Evolutionary conservation across 2,888 invertebrate genomes (phyloP), one percentile per base, ranked within the genome.

Genomic region (Noctua fimbriata): DNA sequence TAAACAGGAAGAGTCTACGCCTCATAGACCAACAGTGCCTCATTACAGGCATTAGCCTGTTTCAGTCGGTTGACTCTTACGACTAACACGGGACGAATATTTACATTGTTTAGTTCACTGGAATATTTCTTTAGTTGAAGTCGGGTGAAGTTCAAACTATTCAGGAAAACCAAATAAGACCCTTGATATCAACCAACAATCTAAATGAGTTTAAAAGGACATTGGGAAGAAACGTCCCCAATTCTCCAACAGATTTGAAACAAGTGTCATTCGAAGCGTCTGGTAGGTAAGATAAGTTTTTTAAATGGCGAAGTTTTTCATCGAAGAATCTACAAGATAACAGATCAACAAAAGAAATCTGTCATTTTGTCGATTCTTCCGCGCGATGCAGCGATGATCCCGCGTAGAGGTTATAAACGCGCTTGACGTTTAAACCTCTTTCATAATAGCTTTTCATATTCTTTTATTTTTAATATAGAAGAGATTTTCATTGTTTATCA

Each of bases 31-130:
- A 71, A 21, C 63, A 73, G 60, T 65, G 47, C 47, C 66, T 75
- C 76, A 78, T 81, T 87, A 55, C 28, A 76, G 63, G 44, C 76
- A 76, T 63, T 82, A 84, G 44, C 76, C 21, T 49, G 77, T 76
- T 81, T 41, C 77, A 79, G 73, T 21, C 78, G 14, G 73, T 76
- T 87, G 41, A 67, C 12, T 75, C 36, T 76, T 77, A 83, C 80
- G 71, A 81, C 47, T 69, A 16, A 69, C 49, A 65, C 41, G 47
- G 66, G 71, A 77, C 71, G 28, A 70, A 84, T 73, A 79, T 63
- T 55, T 41, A 28, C 49, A 49, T 66, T 67, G 82, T 73, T 52
- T 32, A 58, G 58, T 63, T 14, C 21, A 60, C 24, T 66, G 16
- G 47, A 52, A 67, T 44, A 70, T 71, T 67, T 71, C 52, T 82